phyloP scores from a whole-genome alignment of 2,797 vertebrate species.

The Liasis olivaceus region DNA sequence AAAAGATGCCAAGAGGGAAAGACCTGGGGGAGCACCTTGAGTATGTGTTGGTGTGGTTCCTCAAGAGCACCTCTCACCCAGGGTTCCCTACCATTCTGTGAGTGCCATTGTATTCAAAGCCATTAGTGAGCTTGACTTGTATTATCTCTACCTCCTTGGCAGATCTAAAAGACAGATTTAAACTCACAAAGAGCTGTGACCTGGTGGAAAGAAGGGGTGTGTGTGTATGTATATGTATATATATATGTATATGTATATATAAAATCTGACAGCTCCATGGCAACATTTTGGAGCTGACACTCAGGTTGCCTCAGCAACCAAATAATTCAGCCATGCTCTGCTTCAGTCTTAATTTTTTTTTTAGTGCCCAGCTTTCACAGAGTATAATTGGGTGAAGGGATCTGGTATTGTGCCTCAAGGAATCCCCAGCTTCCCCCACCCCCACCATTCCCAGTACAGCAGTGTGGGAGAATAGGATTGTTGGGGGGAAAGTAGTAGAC shows the following conservation, averaged over 20 bases:
- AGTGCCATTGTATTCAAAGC: not conserved
- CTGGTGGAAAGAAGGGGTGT: not conserved
- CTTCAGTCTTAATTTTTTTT: not conserved
- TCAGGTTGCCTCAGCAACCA: slow-evolving; percentile 36
- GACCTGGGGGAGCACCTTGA: not conserved
- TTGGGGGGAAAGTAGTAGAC: not conserved
- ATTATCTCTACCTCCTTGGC: not conserved
- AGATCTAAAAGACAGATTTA: not conserved
- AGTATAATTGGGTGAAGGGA: not conserved
- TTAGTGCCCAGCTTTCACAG: not conserved
- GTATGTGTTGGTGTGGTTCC: not conserved
- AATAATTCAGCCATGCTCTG: not conserved
- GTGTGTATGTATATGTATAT: not conserved
- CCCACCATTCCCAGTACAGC: not conserved
- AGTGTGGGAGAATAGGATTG: not conserved
- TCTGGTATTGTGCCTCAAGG: not conserved
- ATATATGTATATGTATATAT: not conserved
- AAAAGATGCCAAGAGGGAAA: not conserved
- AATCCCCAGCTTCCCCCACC: too few species aligned
- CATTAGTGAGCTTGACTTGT: not conserved
- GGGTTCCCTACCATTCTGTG: not conserved
- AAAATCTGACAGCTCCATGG: slow-evolving; percentile 19
- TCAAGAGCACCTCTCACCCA: not conserved
- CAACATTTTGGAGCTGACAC: slow-evolving; percentile 40
- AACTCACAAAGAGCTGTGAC: not conserved